Evolutionary conservation across 2,888 invertebrate genomes (phyloP), one percentile per base, ranked within the genome.

Genomic region (Chromoteleia sp.): DNA sequence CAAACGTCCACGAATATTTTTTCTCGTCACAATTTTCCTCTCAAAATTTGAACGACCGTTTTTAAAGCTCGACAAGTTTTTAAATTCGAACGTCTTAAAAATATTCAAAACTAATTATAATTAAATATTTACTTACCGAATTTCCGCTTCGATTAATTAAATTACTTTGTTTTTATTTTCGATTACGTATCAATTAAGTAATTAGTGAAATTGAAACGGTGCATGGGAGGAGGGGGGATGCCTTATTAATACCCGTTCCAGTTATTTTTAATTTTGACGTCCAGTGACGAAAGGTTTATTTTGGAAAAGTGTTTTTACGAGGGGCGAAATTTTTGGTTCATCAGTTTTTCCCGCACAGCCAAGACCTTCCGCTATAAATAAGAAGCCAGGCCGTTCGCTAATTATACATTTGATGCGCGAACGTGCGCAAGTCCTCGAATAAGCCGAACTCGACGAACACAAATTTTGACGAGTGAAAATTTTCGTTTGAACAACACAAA

Each of bases 311-410:
- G 58, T 33, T 43, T 39, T 39, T n/a, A 21, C 54, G 41, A 33
- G 21, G 30, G 43, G 52, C 36, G 25, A 63, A 63, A 54, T 58
- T 77, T 39, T 67, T 76, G 45, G 65, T 74, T 63, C 52, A 70
- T 48, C 41, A 56, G 39, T 25, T 74, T 70, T 70, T 71, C 75
- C 30, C 48, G 70, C 59, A 74, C 84, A 89, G 89, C 87, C 86
- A 87, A 89, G 88, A 88, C 88, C 89, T 89, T 88, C 86, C 87
- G 85, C 89, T 89, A 89, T 86, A 87, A 89, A 89, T 89, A 89
- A 85, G 83, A 85, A 83, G 75, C 83, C 88, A 87, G 88, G 87
- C 85, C 85, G 86, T 84, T 87, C 83, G 88, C 91, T 91, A 91
- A 91, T 91, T 91, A 91, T 91, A 91, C 84, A 85, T 83, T 84